Conservation (phyloP, 2,797 vertebrate species). For the Prunella strophiata region DNA sequence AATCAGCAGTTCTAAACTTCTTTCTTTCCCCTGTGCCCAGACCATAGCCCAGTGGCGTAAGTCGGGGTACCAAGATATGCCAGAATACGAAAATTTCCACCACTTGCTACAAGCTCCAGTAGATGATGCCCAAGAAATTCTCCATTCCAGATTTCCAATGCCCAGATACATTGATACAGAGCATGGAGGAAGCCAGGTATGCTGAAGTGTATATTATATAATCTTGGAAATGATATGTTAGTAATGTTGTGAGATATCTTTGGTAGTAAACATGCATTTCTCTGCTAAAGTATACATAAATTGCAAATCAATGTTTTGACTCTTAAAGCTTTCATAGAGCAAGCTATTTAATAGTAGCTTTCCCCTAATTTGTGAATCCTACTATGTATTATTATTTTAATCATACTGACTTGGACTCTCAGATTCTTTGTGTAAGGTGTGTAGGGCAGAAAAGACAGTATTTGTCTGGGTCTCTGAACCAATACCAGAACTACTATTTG, state of each 20-base stretch:
- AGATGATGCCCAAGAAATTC: slow-evolving; percentile 95
- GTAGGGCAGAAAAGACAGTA: not conserved
- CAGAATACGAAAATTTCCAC: slow-evolving; percentile 94
- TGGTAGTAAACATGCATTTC: not conserved
- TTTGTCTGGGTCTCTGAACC: not conserved
- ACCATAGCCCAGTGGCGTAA: slow-evolving; percentile 97
- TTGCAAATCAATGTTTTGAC: not conserved
- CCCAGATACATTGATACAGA: slow-evolving; percentile 97
- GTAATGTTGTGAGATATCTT: not conserved
- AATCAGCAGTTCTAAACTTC: not conserved
- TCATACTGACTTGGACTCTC: not conserved
- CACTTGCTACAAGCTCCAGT: slow-evolving; percentile 93
- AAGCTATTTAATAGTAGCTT: not conserved
- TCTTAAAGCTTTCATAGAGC: not conserved
- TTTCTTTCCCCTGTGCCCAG: slow-evolving; percentile 67
- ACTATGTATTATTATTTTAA: not conserved
- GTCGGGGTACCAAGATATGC: slow-evolving; percentile 94
- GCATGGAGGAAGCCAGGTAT: slow-evolving; percentile 95
- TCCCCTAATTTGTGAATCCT: not conserved
- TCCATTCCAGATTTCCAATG: slow-evolving; percentile 96
- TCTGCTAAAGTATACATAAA: not conserved
- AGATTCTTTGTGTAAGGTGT: not conserved
- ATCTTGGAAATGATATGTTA: not conserved
- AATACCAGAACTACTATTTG: not conserved
- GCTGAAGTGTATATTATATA: not conserved